Evolutionary conservation across 2,797 vertebrate genomes (phyloP), one percentile per base, ranked within the genome.

Genomic region (Scleropages formosus): DNA sequence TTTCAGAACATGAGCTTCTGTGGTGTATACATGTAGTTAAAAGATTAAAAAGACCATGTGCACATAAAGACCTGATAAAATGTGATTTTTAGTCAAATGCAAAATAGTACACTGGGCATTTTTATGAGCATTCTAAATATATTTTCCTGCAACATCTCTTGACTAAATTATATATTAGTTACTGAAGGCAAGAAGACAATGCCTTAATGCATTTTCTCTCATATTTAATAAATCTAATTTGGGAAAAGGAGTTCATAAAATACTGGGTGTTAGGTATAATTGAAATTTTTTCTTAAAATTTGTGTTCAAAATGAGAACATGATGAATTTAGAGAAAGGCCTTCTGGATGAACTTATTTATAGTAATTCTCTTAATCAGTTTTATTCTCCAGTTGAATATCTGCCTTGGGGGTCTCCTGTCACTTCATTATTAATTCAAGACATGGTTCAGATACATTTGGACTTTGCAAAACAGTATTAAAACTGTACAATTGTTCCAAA

Each of bases 241-340:
- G 10, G 53, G 53, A 12, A 56, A 12, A 18, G 31, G 2, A 1
- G 2, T 18, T 18, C 18, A 56, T 56, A 56, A 56, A 56, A 56
- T 18, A 56, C 2, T 10, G 53, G 31, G 31, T 39, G 2, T 39
- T 39, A 2, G 2, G 39, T 39, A 39, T 56, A 56, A 56, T 11
- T 10, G 2, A 10, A 56, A 56, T 56, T 56, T 3, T 3, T 56
- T 53, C 2, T 10, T 56, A 1, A 56, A 56, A 51, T n/a, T n/a
- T n/a, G n/a, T n/a, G 12, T 53, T 69, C 24, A 53, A 69, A 69
- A 69, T 69, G 46, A 24, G 12, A 68, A 20, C 24, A 68, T 68
- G 13, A 53, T 24, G 53, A 70, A 70, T 22, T 31, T 70, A 9
- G 49, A 56, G 13, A 53, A 56, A 26, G 22, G 47, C 31, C 11